These are phyloP conservation scores for Malaclemys terrapin DNA, from an alignment of 2,113 vertebrate species.

Conservation along the genomic window DNA sequence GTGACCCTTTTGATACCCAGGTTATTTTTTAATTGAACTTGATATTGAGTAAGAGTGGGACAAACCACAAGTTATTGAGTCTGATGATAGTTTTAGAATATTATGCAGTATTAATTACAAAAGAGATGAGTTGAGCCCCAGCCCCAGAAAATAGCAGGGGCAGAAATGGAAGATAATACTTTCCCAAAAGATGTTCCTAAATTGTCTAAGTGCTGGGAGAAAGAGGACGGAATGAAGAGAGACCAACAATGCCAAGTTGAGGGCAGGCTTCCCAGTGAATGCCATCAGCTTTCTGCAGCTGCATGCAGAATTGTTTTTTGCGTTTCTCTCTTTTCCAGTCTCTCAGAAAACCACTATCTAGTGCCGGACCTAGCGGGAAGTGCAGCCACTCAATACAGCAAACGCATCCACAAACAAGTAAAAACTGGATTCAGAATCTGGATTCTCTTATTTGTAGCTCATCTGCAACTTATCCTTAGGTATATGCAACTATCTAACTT, in stretches of 20 bases:
- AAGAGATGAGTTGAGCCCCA: slow-evolving; percentile 59
- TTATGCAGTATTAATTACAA: slow-evolving; percentile 66
- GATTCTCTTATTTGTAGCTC: slow-evolving; percentile 47
- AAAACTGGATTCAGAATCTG: slow-evolving; percentile 34
- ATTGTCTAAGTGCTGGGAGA: not conserved
- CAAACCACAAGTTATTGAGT: slow-evolving; percentile 48
- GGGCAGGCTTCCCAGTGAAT: slow-evolving; percentile 23
- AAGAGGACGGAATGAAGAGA: slow-evolving; percentile 40
- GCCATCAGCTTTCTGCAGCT: slow-evolving; percentile 25
- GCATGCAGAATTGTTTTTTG: slow-evolving; percentile 43
- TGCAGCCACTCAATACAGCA: slow-evolving; percentile 24
- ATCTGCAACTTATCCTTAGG: slow-evolving; percentile 13
- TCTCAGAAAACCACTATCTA: slow-evolving; percentile 50
- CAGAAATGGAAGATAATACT: slow-evolving; percentile 14
- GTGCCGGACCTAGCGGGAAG: slow-evolving; percentile 22
- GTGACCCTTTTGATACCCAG: not conserved
- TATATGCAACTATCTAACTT: not conserved
- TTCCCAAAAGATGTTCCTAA: too few relatives aligned
- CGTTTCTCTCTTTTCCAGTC: slow-evolving; percentile 50
- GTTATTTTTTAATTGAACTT: slow-evolving; percentile 22
- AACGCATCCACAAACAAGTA: slow-evolving; percentile 33
- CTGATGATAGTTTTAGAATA: slow-evolving; percentile 51
- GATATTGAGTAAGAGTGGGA: not conserved
- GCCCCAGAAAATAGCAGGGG: slow-evolving; percentile 20
- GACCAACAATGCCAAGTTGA: slow-evolving; percentile 32